Conservation (phyloP, 2,797 vertebrate species). For the Liasis olivaceus region DNA sequence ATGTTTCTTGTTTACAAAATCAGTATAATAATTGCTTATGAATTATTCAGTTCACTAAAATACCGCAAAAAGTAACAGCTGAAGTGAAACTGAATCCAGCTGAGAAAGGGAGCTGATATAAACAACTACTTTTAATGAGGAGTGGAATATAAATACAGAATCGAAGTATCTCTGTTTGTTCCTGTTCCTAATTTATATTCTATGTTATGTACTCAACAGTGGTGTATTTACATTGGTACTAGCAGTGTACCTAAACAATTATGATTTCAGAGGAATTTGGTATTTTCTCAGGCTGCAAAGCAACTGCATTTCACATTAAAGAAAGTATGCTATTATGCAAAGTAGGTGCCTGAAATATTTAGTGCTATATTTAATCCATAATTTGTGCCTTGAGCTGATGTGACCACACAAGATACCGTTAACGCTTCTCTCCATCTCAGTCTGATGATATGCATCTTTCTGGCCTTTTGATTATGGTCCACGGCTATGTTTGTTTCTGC, state of each 20-base stretch:
- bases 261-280: neutral
- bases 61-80: neutral
- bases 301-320: neutral
- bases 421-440: neutral
- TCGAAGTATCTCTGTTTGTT: slow-evolving; percentile 17
- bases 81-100: slow-evolving; percentile 14
- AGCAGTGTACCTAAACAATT: neutral
- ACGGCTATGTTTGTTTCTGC: neutral
- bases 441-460: neutral
- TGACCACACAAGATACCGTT: neutral
- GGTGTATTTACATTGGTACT: neutral
- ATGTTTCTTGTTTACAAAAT: slow-evolving; percentile 6
- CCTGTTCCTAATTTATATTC: neutral
- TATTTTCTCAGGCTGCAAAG: neutral
- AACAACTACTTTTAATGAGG: neutral
- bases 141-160: neutral
- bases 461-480: neutral
- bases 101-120: neutral
- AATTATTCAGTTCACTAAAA: neutral
- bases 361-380: neutral
- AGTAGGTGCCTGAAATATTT: neutral
- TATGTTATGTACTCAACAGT: no score
- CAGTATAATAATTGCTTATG: neutral
- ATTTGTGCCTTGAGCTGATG: no score
- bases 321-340: neutral